Evolutionary conservation across 1,140 invertebrate species (phyloP), one percentile per base, ranked within the genome.

Genomic region (Brachionus angularis): DNA sequence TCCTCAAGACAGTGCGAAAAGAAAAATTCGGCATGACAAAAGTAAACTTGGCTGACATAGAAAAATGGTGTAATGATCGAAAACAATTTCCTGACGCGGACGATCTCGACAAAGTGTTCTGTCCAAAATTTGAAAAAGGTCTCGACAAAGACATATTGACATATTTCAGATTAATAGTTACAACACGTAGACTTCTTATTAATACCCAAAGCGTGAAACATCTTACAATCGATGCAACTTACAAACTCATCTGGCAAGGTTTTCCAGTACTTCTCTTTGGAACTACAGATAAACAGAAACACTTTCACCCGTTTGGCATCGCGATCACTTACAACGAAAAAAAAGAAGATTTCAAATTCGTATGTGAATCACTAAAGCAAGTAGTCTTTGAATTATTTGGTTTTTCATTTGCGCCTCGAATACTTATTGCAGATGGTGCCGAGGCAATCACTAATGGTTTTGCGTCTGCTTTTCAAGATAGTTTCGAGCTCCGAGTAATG

Each of bases 201-300:
- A n/a, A n/a, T n/a, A n/a, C n/a, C n/a, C n/a, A n/a, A n/a, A n/a
- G n/a, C n/a, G n/a, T n/a, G n/a, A n/a, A n/a, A n/a, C n/a, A n/a
- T n/a, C n/a, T n/a, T n/a, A n/a, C n/a, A n/a, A n/a, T n/a, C n/a
- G 47, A 49, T 49, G 21, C 47, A 49, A 49, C 47, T 49, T 49
- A 21, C 25, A 49, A 49, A 23, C 25, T 49, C 18, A 49, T n/a
- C 47, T 21, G 18, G 25, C 25, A 21, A 21, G 4, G 25, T 23
- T 49, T 49, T 49, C 47, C 47, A 5, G 47, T 21, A 23, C 18
- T 49, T 49, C 18, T 21, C 8, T 16, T 16, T 21, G 47, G 47
- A 49, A 49, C 47, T 7, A 49, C 47, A 7, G 47, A 49, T 23
- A 49, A 21, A 23, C 16, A 16, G 8, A 49, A 49, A 49, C 18